Conservation (phyloP, 23 tunicate species). For the Ciona savignyi region DNA sequence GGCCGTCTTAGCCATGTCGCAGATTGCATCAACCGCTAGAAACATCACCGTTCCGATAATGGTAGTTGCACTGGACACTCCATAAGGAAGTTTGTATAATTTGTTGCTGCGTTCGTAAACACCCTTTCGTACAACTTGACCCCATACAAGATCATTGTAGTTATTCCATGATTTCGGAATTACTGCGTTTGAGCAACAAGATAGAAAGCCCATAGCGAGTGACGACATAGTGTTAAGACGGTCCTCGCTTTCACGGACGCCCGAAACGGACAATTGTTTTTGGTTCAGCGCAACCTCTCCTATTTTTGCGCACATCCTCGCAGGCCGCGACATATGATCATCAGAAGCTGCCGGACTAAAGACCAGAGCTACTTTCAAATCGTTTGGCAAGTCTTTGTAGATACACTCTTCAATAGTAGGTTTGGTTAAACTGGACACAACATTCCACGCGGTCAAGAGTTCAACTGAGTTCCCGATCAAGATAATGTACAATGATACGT, state of each 20-base stretch:
- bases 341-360: background rate
- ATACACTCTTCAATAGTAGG: background rate
- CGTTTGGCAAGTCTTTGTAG: background rate
- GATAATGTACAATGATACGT: background rate
- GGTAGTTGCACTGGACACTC: too few species aligned
- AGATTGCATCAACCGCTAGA: too few species aligned
- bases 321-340: background rate
- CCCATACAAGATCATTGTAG: background rate
- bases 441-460: background rate
- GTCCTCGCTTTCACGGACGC: background rate
- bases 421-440: background rate
- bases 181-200: background rate
- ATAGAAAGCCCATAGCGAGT: too few species aligned
- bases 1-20: too few species aligned
- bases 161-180: background rate
- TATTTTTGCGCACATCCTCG: background rate
- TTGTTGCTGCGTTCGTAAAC: background rate
- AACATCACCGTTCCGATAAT: background rate
- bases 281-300: background rate
- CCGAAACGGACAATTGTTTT: too few species aligned
- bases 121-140: background rate
- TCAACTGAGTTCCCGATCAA: background rate
- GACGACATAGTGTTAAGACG: background rate
- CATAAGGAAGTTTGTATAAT: background rate
- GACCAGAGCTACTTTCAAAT: background rate